Conservation (phyloP, 2,797 vertebrate genomes). For the Gymnoscopelus microlampas region DNA sequence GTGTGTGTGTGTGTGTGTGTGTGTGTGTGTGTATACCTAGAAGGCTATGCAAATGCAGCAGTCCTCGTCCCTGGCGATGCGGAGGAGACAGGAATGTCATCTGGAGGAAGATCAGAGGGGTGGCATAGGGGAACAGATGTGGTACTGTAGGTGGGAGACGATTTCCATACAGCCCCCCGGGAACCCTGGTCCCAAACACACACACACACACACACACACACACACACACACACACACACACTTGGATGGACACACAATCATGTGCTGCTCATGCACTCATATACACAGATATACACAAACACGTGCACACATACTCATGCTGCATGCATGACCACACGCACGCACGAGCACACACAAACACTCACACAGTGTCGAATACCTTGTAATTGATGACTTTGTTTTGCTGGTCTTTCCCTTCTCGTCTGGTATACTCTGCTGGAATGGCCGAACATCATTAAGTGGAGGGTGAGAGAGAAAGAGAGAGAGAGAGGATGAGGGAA, state of each 20-base stretch:
- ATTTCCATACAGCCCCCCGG: conserved; percentile 69
- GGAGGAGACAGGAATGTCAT: conserved; percentile 83
- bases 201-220: conserved; percentile 7
- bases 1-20: conserved; percentile 29
- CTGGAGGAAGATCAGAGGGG: conserved; percentile 83
- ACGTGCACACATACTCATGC: neutral
- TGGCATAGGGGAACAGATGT: conserved; percentile 75
- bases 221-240: conserved; percentile 2
- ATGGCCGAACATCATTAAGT: conserved; percentile 62
- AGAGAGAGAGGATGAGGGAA: conserved; percentile 24
- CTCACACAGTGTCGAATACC: neutral
- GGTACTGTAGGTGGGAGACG: conserved; percentile 71
- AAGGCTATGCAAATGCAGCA: conserved; percentile 55
- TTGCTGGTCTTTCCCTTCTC: conserved; percentile 24
- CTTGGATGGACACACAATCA: no score
- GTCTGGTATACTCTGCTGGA: conserved; percentile 38
- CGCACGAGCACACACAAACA: neutral
- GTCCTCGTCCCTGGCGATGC: conserved; percentile 70
- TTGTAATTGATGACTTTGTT: conserved; percentile 30
- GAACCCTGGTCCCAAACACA: conserved; percentile 20
- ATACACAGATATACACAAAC: neutral
- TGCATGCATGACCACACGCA: neutral
- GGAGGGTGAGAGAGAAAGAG: conserved; percentile 22
- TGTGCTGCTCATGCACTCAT: no score
- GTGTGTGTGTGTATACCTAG: conserved; percentile 54